These are phyloP conservation scores for Sphaeridia pumilis DNA, from an alignment of 2,888 invertebrate species.

Conservation along the genomic window DNA sequence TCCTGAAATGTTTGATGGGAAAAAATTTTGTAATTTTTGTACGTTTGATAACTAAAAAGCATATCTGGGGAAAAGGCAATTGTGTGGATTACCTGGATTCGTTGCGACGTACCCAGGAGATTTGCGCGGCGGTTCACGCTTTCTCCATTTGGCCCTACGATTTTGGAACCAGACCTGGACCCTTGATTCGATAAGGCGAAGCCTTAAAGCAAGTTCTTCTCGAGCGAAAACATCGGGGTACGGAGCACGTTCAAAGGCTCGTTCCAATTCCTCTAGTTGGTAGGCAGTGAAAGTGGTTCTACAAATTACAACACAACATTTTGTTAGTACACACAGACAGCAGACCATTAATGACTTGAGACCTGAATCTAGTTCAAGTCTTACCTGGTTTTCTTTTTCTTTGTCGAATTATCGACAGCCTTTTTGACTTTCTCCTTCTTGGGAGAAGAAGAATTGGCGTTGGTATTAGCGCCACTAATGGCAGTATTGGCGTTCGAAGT, in stretches of 20 bases:
- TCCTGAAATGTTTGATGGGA: constrained; percentile 16
- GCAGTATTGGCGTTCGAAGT: constrained; percentile 10
- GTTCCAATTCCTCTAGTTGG: constrained; percentile 82
- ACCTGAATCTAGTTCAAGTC: neutral
- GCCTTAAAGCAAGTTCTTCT: constrained; percentile 80
- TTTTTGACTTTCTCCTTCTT: constrained; percentile 52
- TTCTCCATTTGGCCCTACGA: constrained; percentile 85
- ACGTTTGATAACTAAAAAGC: neutral
- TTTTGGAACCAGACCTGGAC: constrained; percentile 76
- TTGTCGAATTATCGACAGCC: constrained; percentile 70
- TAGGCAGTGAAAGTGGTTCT: constrained; percentile 94
- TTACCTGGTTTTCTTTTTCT: constrained; percentile 85
- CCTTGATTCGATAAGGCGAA: constrained; percentile 68
- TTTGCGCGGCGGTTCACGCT: constrained; percentile 83
- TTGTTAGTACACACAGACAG: neutral
- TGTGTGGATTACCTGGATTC: constrained; percentile 28
- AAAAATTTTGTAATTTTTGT: constrained; percentile 6
- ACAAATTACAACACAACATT: constrained; percentile 38
- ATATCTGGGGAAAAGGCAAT: neutral
- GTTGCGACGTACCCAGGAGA: constrained; percentile 43
- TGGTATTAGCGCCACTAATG: constrained; percentile 17
- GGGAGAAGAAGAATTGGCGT: constrained; percentile 16
- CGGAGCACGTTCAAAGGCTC: constrained; percentile 88
- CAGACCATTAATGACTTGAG: neutral
- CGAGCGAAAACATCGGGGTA: constrained; percentile 93